Base-by-base conservation (phyloP, 2,888 invertebrate species). In the Toxonevra muliebris region DNA sequence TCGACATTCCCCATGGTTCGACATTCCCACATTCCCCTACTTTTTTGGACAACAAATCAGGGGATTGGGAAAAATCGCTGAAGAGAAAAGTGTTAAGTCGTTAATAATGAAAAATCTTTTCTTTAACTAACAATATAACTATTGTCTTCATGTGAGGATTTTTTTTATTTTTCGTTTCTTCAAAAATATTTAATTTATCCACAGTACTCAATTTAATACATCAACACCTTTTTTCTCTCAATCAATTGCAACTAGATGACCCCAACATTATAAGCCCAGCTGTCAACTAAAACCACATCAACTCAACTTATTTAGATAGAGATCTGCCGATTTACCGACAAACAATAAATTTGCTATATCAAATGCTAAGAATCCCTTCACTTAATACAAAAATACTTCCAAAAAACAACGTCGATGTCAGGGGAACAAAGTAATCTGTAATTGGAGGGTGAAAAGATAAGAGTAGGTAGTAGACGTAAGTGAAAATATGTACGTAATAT, bases 271-370 rank as follows among this genome's bases (percentile, higher is more conserved):
- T 30, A 48, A 48, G 11, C n/a, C 48, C n/a, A n/a, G 48, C 71
- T 71, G 75, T 73, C 74, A 74, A 74, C 72, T 71, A 70, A 76
- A 73, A 73, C 70, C 73, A 69, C 74, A 75, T 73, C 48, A 15
- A 11, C 48, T 48, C 15, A 5, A 48, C 13, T 15, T 15, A 15
- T n/a, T 15, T 13, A 48, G n/a, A n/a, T 48, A 48, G 8, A 15
- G n/a, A 15, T 15, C 48, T 48, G 57, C 40, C 64, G 40, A 76
- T 74, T 76, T 75, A 69, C 73, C 69, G 65, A 71, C 67, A 69
- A 73, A 71, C 76, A 73, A 78, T 77, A 77, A 77, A 78, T 77
- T 73, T 65, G 68, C 66, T 68, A 67, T 48, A 65, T 58, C 65
- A 69, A 61, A 66, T 69, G 68, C 55, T 66, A 61, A 61, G 54